Percentiles rank a stretch among this genome's conserved stretches.
Evolutionary conservation across 2,888 invertebrate genomes (phyloP).

Genomic region (Bugulina stolonifera): DNA sequence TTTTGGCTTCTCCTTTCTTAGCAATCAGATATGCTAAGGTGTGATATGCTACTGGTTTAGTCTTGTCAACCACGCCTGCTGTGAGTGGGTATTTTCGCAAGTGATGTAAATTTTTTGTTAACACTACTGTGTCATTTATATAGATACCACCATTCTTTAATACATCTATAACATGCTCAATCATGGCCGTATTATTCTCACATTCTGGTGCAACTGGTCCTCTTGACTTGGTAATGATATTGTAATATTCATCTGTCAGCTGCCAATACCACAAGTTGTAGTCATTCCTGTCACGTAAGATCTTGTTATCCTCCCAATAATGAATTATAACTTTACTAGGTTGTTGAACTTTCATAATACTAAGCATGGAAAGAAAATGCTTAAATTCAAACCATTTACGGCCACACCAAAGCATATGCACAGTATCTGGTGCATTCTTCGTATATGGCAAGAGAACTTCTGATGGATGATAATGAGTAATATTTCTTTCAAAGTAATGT

Average conservation of each 20-base stretch:
- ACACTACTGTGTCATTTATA: constrained; percentile 9
- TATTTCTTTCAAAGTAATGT: constrained; percentile 23
- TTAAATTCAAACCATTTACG: constrained; percentile 22
- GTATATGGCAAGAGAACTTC: constrained; percentile 10
- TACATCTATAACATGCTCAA: neutral
- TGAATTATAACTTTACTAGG: constrained; percentile 19
- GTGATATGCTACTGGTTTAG: neutral
- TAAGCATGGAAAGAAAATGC: neutral
- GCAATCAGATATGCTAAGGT: neutral
- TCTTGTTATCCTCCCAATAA: neutral
- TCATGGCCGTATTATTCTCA: neutral
- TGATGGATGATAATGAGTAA: neutral
- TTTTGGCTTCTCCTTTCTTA: constrained; percentile 12
- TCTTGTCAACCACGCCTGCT: neutral
- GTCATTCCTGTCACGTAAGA: constrained; percentile 14
- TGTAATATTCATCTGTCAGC: neutral
- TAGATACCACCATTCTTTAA: constrained; percentile 10
- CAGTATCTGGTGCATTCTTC: constrained; percentile 28
- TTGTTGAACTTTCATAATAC: constrained; percentile 21
- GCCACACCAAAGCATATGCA: neutral
- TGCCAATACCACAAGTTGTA: constrained; percentile 20
- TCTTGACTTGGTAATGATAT: neutral
- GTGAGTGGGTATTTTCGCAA: neutral
- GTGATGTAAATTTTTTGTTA: neutral
- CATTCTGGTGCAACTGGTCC: constrained; percentile 1